A percentile compares a stretch with the other conserved stretches of the same genome.
Evolutionary conservation across 2,113 vertebrate genomes (phyloP).

Genomic region (Cinclus cinclus): DNA sequence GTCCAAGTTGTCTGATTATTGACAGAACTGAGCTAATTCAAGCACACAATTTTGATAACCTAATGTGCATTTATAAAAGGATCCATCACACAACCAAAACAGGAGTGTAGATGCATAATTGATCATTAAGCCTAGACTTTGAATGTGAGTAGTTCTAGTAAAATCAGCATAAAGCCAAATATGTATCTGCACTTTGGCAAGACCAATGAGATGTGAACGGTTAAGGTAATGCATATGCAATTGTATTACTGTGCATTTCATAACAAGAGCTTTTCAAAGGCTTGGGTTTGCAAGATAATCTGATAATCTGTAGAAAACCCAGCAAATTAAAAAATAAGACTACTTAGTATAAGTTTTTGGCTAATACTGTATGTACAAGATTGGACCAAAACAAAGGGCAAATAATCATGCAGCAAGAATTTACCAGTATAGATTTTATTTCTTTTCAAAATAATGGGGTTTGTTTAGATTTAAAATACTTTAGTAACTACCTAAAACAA

Average conservation of each 20-base stretch:
- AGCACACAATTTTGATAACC: neutral
- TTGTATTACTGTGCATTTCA: neutral
- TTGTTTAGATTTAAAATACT: slow-evolving; percentile 66
- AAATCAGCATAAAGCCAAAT: neutral
- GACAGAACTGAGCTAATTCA: neutral
- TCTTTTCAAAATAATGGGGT: slow-evolving; percentile 71
- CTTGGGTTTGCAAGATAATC: neutral
- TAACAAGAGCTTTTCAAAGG: neutral
- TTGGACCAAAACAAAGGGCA: slow-evolving; percentile 9
- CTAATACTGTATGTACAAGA: neutral
- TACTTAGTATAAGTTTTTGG: neutral
- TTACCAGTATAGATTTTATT: slow-evolving; percentile 75
- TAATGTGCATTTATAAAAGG: neutral
- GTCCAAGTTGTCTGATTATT: neutral
- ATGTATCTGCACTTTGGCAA: neutral
- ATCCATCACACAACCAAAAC: neutral
- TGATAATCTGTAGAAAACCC: neutral
- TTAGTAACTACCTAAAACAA: slow-evolving; percentile 62
- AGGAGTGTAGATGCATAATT: neutral
- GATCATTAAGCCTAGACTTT: neutral
- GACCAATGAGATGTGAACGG: neutral
- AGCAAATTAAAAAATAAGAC: neutral
- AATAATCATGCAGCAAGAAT: slow-evolving; percentile 29
- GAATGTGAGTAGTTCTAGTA: neutral
- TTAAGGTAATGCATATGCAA: neutral